Base-by-base conservation (phyloP, 2,797 vertebrate genomes). In the Scolopax rusticola region DNA sequence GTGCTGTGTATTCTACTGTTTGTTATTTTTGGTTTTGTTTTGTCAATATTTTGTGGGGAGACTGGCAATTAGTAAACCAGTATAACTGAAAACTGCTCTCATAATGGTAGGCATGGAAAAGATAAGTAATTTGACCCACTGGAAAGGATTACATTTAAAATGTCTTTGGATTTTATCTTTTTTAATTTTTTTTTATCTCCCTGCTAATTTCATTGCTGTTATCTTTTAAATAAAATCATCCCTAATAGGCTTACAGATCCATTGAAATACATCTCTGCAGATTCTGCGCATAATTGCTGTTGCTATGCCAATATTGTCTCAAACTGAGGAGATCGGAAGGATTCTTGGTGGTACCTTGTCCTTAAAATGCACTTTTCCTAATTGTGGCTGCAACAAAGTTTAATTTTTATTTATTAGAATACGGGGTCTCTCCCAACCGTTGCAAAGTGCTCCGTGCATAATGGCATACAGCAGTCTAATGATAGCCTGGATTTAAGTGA, bases 31-130 rank as follows among this genome's bases (percentile, higher is more conserved):
- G 33, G 45, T 57, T 85, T 95, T 81, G 50, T 80, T 97, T 96
- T 97, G 91, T 96, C 93, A 94, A 32, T 48, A 60, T 95, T 90
- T 96, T 75, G 54, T 84, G 76, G 70, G 56, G 51, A 96, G 85
- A 74, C 78, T 75, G 80, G 50, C 67, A 88, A 87, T 94, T 94
- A 93, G 83, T 75, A 74, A 86, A 70, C 27, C 38, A 92, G 36
- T 11, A 18, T 89, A 65, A 70, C 63, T 95, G 59, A 84, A 95
- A 94, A 84, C 19, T 80, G 67, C 83, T 86, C 41, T 91, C 38
- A 14, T 84, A 92, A 90, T 64, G 60, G 68, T 75, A 86, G 51
- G 51, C 57, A 30, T 68, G 70, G 33, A 90, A 50, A 48, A 45
- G 67, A 38, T 25, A 87, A 89, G 74, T 73, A 56, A 78, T 84